These are phyloP conservation scores for Tiliqua scincoides DNA, from an alignment of 2,113 vertebrate genomes.

Conservation along the genomic window DNA sequence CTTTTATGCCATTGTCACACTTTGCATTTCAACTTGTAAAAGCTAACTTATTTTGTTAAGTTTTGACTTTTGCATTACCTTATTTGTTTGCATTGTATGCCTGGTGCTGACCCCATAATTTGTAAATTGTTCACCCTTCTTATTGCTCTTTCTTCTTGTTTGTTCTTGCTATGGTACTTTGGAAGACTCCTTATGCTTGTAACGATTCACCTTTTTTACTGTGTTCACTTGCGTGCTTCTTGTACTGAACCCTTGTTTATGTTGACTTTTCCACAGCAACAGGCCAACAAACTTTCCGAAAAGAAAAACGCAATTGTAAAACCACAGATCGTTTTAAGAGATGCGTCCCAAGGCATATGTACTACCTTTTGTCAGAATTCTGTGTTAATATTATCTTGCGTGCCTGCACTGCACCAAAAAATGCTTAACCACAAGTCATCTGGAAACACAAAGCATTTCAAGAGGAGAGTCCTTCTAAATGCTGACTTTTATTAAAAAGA, in stretches of 20 bases:
- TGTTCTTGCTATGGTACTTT: neutral
- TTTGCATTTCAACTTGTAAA: neutral
- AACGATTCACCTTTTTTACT: neutral
- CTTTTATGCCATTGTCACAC: neutral
- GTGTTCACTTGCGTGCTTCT: neutral
- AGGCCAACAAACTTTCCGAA: neutral
- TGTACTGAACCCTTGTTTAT: neutral
- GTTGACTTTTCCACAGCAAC: conserved; percentile 18
- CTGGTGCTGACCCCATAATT: neutral
- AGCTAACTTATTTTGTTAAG: neutral
- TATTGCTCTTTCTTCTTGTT: neutral
- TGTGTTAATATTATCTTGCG: neutral
- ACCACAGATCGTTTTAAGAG: neutral
- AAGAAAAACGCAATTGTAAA: neutral
- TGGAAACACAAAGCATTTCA: neutral
- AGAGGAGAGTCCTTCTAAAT: neutral
- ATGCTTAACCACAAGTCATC: neutral
- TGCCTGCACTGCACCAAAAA: neutral
- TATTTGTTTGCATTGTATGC: neutral
- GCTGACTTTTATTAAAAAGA: neutral
- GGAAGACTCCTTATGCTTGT: neutral
- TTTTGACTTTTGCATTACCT: neutral
- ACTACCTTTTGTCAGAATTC: neutral
- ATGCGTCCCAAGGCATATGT: conserved; percentile 7
- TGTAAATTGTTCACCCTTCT: neutral